Evolutionary conservation across 1,140 invertebrate genomes (phyloP).

Genomic region (Meteorus sp.): DNA sequence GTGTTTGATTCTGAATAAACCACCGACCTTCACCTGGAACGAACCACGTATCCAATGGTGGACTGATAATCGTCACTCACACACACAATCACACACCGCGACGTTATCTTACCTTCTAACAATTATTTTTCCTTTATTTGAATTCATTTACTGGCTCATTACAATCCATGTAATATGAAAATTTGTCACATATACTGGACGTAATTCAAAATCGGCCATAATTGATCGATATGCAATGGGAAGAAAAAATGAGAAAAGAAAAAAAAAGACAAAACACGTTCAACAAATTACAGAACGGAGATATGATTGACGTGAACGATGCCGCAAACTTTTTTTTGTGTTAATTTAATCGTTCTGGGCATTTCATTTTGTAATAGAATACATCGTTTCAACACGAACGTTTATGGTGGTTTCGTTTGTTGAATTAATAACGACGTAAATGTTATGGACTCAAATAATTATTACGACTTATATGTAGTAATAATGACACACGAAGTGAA

Average conservation of each 20-base stretch:
- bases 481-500: slow-evolving; percentile 3
- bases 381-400: too few species aligned
- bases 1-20: not conserved
- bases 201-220: slow-evolving; percentile 26
- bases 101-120: not conserved
- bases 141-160: not conserved
- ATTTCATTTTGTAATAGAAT: too few species aligned
- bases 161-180: not conserved
- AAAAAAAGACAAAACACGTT: slow-evolving; percentile 29
- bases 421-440: too few species aligned
- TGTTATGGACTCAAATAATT: too few species aligned
- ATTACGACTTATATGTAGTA: too few species aligned
- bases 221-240: slow-evolving; percentile 23
- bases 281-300: not conserved
- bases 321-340: slow-evolving; percentile 7
- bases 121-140: slow-evolving; percentile 4
- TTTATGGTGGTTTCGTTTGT: too few species aligned
- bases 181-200: slow-evolving; percentile 15
- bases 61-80: too few species aligned
- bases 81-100: too few species aligned
- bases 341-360: not conserved
- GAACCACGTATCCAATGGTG: not conserved
- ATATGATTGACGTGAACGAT: slow-evolving; percentile 16
- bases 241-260: too few species aligned
- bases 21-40: slow-evolving; percentile 9